Base-by-base conservation (phyloP, 2,797 vertebrate genomes). In the Cirrhinus molitorella region DNA sequence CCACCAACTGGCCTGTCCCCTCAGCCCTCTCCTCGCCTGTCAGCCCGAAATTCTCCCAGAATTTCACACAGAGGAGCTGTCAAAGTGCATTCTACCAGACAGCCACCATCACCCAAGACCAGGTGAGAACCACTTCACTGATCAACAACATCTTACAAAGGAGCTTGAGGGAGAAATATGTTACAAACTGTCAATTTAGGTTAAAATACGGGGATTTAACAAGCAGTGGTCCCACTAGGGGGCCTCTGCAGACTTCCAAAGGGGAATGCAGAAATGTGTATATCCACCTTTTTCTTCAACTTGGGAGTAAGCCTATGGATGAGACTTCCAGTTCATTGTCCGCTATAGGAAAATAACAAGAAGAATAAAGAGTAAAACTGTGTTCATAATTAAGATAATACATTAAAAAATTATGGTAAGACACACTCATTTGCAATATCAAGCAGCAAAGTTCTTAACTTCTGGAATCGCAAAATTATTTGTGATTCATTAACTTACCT, bases 41-140 rank as follows among this genome's bases (percentile, higher is more conserved):
- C 94, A 0, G 92, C 94, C 5, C 90, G 17, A 31, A 93, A 94
- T 2, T 88, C 88, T 0, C 88, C 90, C 0, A 87, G 81, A 34
- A 55, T 80, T 19, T 94, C 94, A 68, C 96, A 97, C 85, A 95
- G 96, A 82, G 94, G 96, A 31, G 97, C 98, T 86, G 94, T 98
- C 85, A 97, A 96, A 94, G 90, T 96, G 89, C 96, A 96, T 82
- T 91, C 96, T 88, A 96, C 93, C 89, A 95, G 94, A 85, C 95
- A 94, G 47, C 93, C 94, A 13, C 93, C 95, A 83, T 93, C 95
- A 87, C 94, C 28, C 74, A 88, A 89, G 67, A 68, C 61, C 80
- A 88, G 87, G 88, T 88, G 76, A 87, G 88, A 49, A 45, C 21
- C 25, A 28, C 34, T 59, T 17, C 11, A 66, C 31, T 13, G 11